Conservation (phyloP, 2,888 invertebrate genomes). For the Leptogaster cylindrica region DNA sequence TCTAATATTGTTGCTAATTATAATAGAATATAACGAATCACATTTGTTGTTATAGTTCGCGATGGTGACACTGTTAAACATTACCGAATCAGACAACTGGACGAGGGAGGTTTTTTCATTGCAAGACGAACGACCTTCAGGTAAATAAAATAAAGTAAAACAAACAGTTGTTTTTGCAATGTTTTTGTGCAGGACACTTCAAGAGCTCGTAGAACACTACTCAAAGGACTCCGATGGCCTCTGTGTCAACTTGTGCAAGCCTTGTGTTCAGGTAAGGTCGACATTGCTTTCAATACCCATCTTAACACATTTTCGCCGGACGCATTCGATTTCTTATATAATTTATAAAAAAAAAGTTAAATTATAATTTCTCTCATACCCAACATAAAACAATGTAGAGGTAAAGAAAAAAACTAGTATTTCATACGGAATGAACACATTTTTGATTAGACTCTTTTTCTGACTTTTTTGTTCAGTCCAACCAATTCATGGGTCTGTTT, state of each 20-base stretch:
- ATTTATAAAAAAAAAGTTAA: conserved; percentile 6
- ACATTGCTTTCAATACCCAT: too few species aligned
- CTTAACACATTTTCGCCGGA: conserved; percentile 1
- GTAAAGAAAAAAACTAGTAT: too few species aligned
- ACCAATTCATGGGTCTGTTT: conserved; percentile 62
- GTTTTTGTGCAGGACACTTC: conserved; percentile 73
- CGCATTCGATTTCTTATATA: conserved; percentile 1
- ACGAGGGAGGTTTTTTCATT: conserved; percentile 99
- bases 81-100: conserved; percentile 97
- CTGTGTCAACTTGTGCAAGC: conserved; percentile 95
- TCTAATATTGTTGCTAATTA: too few species aligned
- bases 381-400: too few species aligned
- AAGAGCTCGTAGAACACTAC: conserved; percentile 97
- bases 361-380: too few species aligned
- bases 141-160: too few species aligned
- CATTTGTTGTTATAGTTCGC: conserved; percentile 83
- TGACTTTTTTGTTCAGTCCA: conserved; percentile 55
- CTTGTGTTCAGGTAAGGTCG: conserved; percentile 85
- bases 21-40: too few species aligned
- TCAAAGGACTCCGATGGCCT: conserved; percentile 97
- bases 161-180: too few species aligned
- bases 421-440: conserved; percentile 46
- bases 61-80: conserved; percentile 99
- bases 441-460: conserved; percentile 49
- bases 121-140: conserved; percentile 95